Evolutionary conservation across 2,888 invertebrate genomes (phyloP), one percentile per base, ranked within the genome.

Genomic region (Campopleginae sp.): DNA sequence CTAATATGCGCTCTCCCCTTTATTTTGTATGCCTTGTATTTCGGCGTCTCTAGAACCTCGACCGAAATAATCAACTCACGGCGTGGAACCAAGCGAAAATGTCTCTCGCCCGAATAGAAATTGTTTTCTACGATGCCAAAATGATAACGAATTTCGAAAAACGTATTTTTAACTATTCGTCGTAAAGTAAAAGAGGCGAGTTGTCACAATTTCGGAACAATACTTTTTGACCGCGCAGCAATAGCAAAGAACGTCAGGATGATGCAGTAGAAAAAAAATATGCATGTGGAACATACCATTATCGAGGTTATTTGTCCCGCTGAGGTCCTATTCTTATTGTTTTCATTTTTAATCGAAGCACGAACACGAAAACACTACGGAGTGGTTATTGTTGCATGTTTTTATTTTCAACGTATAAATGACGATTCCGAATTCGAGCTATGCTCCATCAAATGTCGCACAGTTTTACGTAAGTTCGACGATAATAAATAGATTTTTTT

Each of bases 21-120:
- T 27, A 48, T 58, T 66, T 58, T 58, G 54, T 38, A 38, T 44
- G 42, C 44, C 58, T 66, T 44, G 27, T 77, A 27, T 68, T 33
- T 58, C 61, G 5, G 58, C 33, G 31, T 70, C 78, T 70, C 46
- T 78, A 78, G 58, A 42, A 70, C 70, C 38, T 78, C 58, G 78
- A 70, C 70, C 48, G 33, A 78, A 78, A 78, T 78, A 78, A 78
- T 78, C 58, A 46, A 31, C 70, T 58, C 58, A 58, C 58, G 46
- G 33, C 27, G 54, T 5, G 58, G 61, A 70, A 70, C 70, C 46
- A 44, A 75, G 10, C 61, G 70, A 66, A 10, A 61, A 58, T 78
- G 58, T 78, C 33, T 12, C 65, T 2, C n/a, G 54, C 31, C 31
- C 12, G 58, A 65, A 77, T 42, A 10, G 38, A 44, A 38, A 14